Percentiles rank a stretch among this genome's conserved stretches.
phyloP scores from a whole-genome alignment of 2,797 vertebrate genomes.

The Platalea minor region DNA sequence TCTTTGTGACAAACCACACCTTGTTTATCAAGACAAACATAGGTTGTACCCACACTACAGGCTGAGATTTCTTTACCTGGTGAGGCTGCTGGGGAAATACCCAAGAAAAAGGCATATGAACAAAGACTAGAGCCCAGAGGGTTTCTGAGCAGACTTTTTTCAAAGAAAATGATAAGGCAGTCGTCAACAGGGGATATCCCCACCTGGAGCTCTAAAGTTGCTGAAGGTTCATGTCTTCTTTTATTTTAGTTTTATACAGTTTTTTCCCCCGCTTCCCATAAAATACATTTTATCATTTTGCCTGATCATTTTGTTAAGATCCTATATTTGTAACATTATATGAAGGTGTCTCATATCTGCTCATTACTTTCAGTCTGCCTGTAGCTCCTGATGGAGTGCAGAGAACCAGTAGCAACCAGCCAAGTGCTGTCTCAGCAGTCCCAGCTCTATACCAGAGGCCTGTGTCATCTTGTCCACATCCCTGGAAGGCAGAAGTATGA shows the following conservation, averaged over 20 bases:
- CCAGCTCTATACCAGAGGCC: background rate
- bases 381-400: background rate
- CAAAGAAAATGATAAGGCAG: slow-evolving; percentile 43
- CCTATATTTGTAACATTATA: background rate
- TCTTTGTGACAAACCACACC: background rate
- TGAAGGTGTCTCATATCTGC: background rate
- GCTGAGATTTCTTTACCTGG: background rate
- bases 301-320: background rate
- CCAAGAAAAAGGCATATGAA: slow-evolving; percentile 29
- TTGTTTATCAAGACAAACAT: background rate
- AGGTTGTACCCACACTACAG: background rate
- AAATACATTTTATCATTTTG: background rate
- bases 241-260: background rate
- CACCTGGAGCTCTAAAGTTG: background rate
- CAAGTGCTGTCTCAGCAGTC: background rate
- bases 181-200: slow-evolving; percentile 1
- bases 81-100: slow-evolving; percentile 48
- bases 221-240: background rate
- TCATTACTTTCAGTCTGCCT: background rate
- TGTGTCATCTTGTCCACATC: background rate
- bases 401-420: background rate
- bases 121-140: slow-evolving; percentile 15
- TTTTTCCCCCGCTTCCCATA: background rate
- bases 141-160: slow-evolving; percentile 52
- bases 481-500: background rate